These are phyloP conservation scores for Beroe ovata DNA, from an alignment of 37 sponge, comb jelly and placozoan genomes.

Conservation along the genomic window DNA sequence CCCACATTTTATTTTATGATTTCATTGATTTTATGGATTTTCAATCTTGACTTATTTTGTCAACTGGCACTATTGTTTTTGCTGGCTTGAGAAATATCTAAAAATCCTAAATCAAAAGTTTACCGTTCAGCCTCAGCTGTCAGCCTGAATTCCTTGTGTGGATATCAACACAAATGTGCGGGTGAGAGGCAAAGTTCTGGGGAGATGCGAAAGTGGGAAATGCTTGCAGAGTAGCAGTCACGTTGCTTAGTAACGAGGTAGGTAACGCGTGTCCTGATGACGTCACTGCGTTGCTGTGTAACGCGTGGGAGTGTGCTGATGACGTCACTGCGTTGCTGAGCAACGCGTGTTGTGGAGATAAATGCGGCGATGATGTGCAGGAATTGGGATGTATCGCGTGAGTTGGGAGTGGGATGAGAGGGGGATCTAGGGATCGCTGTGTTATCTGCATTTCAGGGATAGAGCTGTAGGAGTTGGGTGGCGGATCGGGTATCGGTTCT, in stretches of 20 bases:
- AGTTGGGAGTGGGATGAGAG: constrained; percentile 36
- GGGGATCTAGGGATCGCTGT: not conserved
- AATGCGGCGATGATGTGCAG: not conserved
- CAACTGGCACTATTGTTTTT: too few relatives aligned
- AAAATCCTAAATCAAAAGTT: too few relatives aligned
- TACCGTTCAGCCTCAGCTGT: too few relatives aligned
- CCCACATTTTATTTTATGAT: too few relatives aligned
- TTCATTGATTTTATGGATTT: too few relatives aligned
- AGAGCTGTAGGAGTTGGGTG: not conserved
- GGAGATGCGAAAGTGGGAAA: not conserved
- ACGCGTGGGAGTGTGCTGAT: not conserved
- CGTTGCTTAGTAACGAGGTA: not conserved
- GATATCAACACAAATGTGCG: too few relatives aligned
- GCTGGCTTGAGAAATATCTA: too few relatives aligned
- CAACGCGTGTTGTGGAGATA: constrained; percentile 4
- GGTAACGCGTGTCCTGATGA: not conserved
- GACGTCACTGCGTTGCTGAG: not conserved
- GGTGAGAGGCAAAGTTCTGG: too few relatives aligned
- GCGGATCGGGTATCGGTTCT: not conserved
- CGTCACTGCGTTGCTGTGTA: not conserved
- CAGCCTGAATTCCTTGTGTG: too few relatives aligned
- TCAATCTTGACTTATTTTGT: too few relatives aligned
- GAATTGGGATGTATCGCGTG: not conserved
- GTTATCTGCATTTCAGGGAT: not conserved
- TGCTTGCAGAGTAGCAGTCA: not conserved